phyloP scores from a whole-genome alignment of 2,113 vertebrate genomes.

The Melanerpes aurifrons region DNA sequence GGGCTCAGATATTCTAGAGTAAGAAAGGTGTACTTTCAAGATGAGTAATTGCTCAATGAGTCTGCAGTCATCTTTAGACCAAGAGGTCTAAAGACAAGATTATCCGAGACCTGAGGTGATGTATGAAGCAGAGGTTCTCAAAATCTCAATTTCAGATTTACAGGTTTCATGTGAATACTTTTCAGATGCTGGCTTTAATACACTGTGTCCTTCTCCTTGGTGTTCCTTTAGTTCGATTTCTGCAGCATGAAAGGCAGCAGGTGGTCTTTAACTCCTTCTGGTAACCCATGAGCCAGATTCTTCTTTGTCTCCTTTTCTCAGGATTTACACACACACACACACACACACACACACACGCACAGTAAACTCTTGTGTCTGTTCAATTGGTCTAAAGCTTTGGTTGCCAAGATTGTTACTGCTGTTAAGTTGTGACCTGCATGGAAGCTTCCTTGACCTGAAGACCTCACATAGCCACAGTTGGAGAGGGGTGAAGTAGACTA shows the following conservation, averaged over 20 bases:
- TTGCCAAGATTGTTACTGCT: not conserved
- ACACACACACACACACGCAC: too few species aligned
- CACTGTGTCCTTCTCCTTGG: not conserved
- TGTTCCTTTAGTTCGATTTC: not conserved
- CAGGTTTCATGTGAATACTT: not conserved
- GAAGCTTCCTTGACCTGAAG: not conserved
- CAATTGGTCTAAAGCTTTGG: not conserved
- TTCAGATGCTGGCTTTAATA: not conserved
- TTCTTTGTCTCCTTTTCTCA: not conserved
- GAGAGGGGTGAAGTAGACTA: not conserved
- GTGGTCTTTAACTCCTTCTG: not conserved
- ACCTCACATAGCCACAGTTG: not conserved
- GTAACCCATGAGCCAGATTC: not conserved
- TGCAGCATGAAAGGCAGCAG: not conserved
- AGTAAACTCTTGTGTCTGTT: not conserved
- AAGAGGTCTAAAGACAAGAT: not conserved
- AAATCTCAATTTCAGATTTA: not conserved
- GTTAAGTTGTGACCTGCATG: not conserved
- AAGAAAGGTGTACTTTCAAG: not conserved
- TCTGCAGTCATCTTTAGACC: not conserved
- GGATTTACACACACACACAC: not conserved
- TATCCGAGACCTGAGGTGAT: not conserved
- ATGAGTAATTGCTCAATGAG: not conserved
- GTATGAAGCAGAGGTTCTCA: not conserved
- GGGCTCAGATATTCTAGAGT: not conserved